phyloP scores from a whole-genome alignment of 2,797 vertebrate genomes.

The Acanthiza pusilla region DNA sequence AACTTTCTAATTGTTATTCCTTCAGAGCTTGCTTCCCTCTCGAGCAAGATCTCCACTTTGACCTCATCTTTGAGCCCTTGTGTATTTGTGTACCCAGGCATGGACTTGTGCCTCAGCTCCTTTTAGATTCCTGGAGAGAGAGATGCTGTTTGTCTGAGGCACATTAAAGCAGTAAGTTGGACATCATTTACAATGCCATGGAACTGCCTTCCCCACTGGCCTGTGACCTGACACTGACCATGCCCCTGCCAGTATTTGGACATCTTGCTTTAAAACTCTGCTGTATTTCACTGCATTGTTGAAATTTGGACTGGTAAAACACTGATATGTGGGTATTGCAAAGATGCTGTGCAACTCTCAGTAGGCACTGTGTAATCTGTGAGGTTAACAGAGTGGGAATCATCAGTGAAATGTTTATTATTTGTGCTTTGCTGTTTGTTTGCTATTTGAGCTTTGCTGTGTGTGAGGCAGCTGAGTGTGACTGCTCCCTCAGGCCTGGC shows the following conservation, averaged over 20 bases:
- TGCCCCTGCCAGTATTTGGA: fast-evolving
- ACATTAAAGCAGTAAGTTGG: background rate
- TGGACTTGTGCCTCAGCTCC: background rate
- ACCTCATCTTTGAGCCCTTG: background rate
- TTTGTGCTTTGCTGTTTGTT: background rate
- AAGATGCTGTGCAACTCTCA: background rate
- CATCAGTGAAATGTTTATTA: background rate
- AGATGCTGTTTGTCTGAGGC: background rate
- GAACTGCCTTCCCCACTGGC: fast-evolving
- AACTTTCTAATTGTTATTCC: background rate
- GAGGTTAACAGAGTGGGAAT: background rate
- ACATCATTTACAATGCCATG: background rate
- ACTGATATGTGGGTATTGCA: too few species aligned
- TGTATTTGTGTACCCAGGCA: background rate
- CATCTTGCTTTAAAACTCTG: background rate
- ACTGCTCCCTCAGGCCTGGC: background rate
- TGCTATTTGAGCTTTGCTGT: background rate
- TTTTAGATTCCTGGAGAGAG: background rate
- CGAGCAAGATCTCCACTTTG: background rate
- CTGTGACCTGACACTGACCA: background rate
- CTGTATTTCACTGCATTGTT: background rate
- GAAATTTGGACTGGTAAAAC: background rate
- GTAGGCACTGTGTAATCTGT: background rate
- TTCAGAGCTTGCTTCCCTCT: background rate
- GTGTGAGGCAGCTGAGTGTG: background rate